These are phyloP conservation scores for Aphis gossypii DNA, from an alignment of 1,140 invertebrate species.

Conservation along the genomic window DNA sequence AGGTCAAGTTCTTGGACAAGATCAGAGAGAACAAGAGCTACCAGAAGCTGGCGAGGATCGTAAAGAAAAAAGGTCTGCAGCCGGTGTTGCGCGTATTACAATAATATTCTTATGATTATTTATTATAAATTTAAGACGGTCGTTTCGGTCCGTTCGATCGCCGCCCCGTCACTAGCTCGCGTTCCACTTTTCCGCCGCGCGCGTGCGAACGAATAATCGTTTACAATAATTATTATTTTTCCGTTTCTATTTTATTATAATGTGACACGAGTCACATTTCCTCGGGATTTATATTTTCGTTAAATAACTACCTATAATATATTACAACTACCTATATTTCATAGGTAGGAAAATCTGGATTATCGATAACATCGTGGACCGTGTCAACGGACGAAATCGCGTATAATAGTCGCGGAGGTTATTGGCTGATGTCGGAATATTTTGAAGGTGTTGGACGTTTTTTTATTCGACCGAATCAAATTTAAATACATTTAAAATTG, in stretches of 20 bases:
- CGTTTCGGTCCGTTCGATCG: not conserved
- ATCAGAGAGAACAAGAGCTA: conserved; percentile 55
- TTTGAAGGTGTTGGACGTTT: not conserved
- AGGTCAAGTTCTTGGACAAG: conserved; percentile 47
- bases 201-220: not conserved
- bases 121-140: too few relatives aligned
- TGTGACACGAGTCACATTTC: too few relatives aligned
- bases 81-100: not conserved
- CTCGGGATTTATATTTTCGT: too few relatives aligned
- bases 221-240: not conserved
- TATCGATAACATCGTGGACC: too few relatives aligned
- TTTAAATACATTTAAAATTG: too few relatives aligned
- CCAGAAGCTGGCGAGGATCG: conserved; percentile 56
- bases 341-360: too few relatives aligned
- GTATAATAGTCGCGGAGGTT: not conserved
- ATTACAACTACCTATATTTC: too few relatives aligned
- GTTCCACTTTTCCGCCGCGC: not conserved
- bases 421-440: not conserved
- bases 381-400: not conserved
- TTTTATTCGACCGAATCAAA: not conserved
- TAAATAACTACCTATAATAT: too few relatives aligned
- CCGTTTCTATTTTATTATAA: too few relatives aligned
- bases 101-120: not conserved
- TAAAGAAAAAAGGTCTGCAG: conserved; percentile 34
- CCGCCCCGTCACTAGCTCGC: not conserved